Conservation (phyloP, 35 echinoderm and acorn worm species). For the Heliocidaris erythrogramma region DNA sequence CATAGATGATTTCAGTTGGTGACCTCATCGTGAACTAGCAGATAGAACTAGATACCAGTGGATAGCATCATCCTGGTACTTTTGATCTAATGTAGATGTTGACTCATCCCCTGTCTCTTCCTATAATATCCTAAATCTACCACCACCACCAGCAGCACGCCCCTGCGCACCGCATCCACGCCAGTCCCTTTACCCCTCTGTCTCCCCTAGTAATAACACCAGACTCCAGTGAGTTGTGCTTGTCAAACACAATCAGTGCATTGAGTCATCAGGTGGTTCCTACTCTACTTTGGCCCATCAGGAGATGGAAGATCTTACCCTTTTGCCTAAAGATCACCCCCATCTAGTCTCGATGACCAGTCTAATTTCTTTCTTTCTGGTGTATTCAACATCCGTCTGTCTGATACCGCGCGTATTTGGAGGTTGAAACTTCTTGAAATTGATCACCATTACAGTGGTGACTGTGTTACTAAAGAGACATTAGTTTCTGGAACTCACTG, state of each 20-base stretch:
- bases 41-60: neutral
- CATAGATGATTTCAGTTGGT: neutral
- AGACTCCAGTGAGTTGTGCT: neutral
- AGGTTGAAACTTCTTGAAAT: neutral
- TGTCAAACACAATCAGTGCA: neutral
- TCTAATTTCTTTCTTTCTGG: neutral
- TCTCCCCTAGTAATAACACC: neutral
- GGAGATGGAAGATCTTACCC: neutral
- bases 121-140: neutral
- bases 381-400: neutral
- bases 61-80: neutral
- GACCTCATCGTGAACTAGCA: neutral
- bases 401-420: neutral
- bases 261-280: slow-evolving; percentile 15
- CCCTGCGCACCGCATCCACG: neutral
- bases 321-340: neutral
- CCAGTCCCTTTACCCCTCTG: neutral
- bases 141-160: neutral
- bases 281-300: neutral
- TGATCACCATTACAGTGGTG: neutral
- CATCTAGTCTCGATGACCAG: neutral
- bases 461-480: neutral
- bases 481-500: neutral
- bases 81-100: neutral
- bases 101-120: neutral